A percentile compares a stretch with the other conserved stretches of the same genome.
phyloP scores from a whole-genome alignment of 2,888 invertebrate genomes.

The Endotricha flammealis region DNA sequence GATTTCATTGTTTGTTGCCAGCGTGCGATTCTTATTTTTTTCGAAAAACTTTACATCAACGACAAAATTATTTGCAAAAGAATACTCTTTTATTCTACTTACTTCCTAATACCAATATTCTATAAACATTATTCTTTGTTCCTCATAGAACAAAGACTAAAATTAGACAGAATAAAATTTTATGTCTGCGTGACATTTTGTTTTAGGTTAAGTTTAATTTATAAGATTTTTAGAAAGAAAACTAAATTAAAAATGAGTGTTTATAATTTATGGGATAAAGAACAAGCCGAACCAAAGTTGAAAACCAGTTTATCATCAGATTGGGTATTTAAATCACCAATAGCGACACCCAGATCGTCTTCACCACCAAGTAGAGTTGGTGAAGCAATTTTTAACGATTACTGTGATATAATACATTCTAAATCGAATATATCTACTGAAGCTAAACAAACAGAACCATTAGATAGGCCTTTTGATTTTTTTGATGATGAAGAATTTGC shows the following conservation, averaged over 20 bases:
- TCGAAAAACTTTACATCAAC: no score
- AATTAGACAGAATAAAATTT: no score
- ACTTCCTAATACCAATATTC: no score
- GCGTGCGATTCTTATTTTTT: no score
- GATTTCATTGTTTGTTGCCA: no score
- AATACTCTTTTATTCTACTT: no score
- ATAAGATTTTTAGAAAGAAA: no score
- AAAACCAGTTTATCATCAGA: slow-evolving; percentile 34
- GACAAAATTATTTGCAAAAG: no score
- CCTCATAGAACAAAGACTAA: no score
- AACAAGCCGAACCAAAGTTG: slow-evolving; percentile 31
- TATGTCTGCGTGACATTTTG: no score
- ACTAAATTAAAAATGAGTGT: slow-evolving; percentile 41
- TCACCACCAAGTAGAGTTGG: slow-evolving; percentile 36
- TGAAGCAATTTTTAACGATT: slow-evolving; percentile 53
- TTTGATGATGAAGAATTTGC: slow-evolving; percentile 67
- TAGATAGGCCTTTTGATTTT: slow-evolving; percentile 61
- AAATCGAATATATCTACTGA: slow-evolving; percentile 46
- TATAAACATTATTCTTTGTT: no score
- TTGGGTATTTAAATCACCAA: slow-evolving; percentile 35
- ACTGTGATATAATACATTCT: slow-evolving; percentile 54
- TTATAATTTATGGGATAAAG: slow-evolving; percentile 35
- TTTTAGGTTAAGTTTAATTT: no score
- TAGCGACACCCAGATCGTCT: slow-evolving; percentile 39
- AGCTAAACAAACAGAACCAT: slow-evolving; percentile 41